phyloP scores from a whole-genome alignment of 2,888 invertebrate species.

The Bembecia ichneumoniformis region DNA sequence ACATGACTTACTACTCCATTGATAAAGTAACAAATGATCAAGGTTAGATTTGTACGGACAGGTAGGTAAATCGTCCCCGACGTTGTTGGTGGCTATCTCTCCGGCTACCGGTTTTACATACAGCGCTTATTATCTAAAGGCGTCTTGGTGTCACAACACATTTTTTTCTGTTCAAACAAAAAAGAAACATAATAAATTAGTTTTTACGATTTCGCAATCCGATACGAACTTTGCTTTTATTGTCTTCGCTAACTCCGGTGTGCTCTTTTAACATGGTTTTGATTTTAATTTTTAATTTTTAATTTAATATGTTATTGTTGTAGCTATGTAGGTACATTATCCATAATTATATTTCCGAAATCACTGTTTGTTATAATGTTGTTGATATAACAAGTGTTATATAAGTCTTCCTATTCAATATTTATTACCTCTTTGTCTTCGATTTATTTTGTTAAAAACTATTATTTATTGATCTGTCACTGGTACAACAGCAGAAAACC shows the following conservation, averaged over 20 bases:
- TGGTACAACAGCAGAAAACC: too few relatives aligned
- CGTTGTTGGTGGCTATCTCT: constrained; percentile 28
- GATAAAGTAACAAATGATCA: constrained; percentile 38
- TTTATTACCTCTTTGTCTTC: too few relatives aligned
- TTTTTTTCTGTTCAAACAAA: constrained; percentile 32
- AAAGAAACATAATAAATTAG: constrained; percentile 30
- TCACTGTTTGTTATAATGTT: too few relatives aligned
- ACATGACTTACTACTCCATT: constrained; percentile 34
- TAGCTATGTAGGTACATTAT: too few relatives aligned
- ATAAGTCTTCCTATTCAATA: too few relatives aligned
- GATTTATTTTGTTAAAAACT: too few relatives aligned
- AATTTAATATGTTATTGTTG: too few relatives aligned
- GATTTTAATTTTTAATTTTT: neutral
- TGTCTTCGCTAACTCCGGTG: neutral
- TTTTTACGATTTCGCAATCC: constrained; percentile 33
- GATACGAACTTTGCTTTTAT: constrained; percentile 19
- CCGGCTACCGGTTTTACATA: constrained; percentile 51
- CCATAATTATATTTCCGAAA: too few relatives aligned
- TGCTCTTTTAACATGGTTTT: neutral
- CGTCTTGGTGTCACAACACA: constrained; percentile 40
- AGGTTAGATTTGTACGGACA: constrained; percentile 28
- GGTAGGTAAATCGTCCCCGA: constrained; percentile 12
- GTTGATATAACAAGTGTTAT: too few relatives aligned
- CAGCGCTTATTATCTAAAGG: constrained; percentile 36
- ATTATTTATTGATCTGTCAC: too few relatives aligned